Evolutionary conservation across 2,888 invertebrate species (phyloP), one percentile per base, ranked within the genome.

Genomic region (Prosopocoilus inquinatus): DNA sequence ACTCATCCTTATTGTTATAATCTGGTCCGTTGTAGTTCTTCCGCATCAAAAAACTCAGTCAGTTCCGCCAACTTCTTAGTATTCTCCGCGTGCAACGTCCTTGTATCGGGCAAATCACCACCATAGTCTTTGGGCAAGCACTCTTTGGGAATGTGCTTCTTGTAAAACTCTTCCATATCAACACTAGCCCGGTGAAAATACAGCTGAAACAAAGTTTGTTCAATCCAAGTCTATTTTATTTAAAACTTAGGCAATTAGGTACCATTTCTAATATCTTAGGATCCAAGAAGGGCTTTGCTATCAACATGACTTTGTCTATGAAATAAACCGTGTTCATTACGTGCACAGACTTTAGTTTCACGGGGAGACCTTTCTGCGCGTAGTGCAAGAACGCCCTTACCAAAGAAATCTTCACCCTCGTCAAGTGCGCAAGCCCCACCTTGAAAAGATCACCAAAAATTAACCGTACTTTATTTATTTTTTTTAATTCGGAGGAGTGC

Each of bases 291-390:
- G 80, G 81, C 58, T 69, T 78, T 1, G 80, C 52, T 12, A 81
- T 68, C 1, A 74, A 60, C 65, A 81, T 68, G 20, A 81, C 62
- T 67, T 80, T 81, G 59, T 80, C 78, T 50, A 80, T 69, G 55
- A 81, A 77, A 66, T 80, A 77, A 0, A 76, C 73, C 0, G 75
- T 73, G 66, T 89, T 89, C 48, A 89, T 72, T 1, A 89, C 81
- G 69, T 89, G 87, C 50, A 88, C 84, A 0, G 80, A 83, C 61
- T 82, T 82, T 72, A 89, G 79, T 54, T 85, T 80, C 2, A 86
- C 81, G 0, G 88, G 88, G 73, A 86, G 72, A 11, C 83, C 88
- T 65, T 89, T 88, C 70, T 89, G 87, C 2, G 88, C 72, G 71
- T 85, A 89, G 56, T 80, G 79, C 75, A 87, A 84, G 72, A 87